Conservation (phyloP, 64 coral and sea anemone species). For the Hydrozoanthus tunicans region DNA sequence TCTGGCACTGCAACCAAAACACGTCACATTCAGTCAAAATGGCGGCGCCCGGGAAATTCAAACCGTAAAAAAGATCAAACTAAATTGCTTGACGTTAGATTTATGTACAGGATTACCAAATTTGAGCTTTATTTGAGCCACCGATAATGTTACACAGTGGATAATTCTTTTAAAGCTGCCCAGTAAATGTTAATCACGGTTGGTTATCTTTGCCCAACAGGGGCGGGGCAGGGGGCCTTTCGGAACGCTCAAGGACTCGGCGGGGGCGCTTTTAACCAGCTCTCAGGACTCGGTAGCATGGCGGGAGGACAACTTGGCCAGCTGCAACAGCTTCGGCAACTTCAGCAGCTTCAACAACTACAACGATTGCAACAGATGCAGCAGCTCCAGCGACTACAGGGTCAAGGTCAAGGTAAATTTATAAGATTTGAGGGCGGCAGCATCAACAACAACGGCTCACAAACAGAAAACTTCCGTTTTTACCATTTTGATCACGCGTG, state of each 20-base stretch:
- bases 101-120: too few relatives aligned
- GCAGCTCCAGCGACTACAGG: neutral
- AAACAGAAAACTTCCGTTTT: too few relatives aligned
- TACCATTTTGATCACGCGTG: too few relatives aligned
- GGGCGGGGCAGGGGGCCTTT: conserved; percentile 36
- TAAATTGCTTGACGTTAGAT: too few relatives aligned
- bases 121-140: too few relatives aligned
- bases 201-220: neutral
- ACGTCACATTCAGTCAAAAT: too few relatives aligned
- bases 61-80: too few relatives aligned
- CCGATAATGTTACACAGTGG: too few relatives aligned
- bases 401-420: conserved; percentile 17
- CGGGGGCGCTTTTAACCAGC: conserved; percentile 44
- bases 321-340: conserved; percentile 5
- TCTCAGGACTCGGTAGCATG: conserved; percentile 37
- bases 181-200: neutral
- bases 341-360: conserved; percentile 37
- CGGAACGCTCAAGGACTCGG: conserved; percentile 21
- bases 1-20: too few relatives aligned
- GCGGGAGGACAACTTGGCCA: conserved; percentile 35
- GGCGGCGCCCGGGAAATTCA: too few relatives aligned
- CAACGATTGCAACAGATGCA: neutral
- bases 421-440: neutral
- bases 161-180: too few relatives aligned
- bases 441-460: too few relatives aligned